Evolutionary conservation across 1,140 invertebrate genomes (phyloP).

Genomic region (Leptinotarsa undecemlineata): DNA sequence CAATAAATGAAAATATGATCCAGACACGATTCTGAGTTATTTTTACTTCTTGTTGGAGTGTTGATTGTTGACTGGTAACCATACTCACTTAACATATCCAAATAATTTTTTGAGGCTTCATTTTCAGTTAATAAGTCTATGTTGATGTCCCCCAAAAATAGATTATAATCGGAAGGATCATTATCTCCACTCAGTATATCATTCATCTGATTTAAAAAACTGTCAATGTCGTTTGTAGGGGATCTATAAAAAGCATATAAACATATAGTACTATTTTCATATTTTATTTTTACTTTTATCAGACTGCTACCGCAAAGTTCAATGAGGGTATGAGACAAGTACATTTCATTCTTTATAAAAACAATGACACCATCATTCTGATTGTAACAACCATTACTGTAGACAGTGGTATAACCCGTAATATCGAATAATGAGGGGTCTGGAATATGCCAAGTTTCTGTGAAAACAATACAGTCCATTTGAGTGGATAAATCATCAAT

Average conservation of each 20-base stretch:
- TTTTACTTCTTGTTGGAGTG: slow-evolving; percentile 2
- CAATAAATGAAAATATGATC: slow-evolving; percentile 13
- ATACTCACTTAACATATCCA: neutral
- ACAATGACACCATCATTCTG: slow-evolving; percentile 15
- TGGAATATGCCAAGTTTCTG: slow-evolving; percentile 3
- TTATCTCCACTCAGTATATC: neutral
- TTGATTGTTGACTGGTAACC: slow-evolving; percentile 5
- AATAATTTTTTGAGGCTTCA: neutral
- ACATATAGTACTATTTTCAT: neutral
- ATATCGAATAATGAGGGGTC: neutral
- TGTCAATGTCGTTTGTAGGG: neutral
- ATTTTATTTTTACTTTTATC: slow-evolving; percentile 1
- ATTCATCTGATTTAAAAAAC: slow-evolving; percentile 2
- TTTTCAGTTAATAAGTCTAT: slow-evolving; percentile 9
- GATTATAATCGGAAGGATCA: neutral
- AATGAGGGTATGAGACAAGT: neutral
- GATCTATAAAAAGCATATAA: slow-evolving; percentile 15
- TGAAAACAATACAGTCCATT: slow-evolving; percentile 15
- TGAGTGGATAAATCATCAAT: neutral
- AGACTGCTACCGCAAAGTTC: neutral
- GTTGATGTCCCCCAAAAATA: slow-evolving; percentile 13
- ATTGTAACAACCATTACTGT: slow-evolving; percentile 12
- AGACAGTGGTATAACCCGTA: neutral
- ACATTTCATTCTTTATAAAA: neutral
- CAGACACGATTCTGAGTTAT: slow-evolving; percentile 4